Percentiles rank a stretch among this genome's conserved stretches.
phyloP scores from a whole-genome alignment of 2,797 vertebrate species.

The Hippoglossus hippoglossus region DNA sequence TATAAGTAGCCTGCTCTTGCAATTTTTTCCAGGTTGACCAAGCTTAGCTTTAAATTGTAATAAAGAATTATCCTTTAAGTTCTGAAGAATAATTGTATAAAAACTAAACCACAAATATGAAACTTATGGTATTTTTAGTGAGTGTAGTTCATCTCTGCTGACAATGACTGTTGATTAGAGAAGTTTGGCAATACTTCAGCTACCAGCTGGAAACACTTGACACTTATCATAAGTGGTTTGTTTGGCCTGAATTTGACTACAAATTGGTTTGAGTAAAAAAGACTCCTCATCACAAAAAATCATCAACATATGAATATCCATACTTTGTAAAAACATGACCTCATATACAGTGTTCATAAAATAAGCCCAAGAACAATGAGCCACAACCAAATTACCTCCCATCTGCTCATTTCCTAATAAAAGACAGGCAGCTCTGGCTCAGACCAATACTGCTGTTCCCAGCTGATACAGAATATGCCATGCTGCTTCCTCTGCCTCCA shows the following conservation, averaged over 20 bases:
- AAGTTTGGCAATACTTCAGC: too few species aligned
- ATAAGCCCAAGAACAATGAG: background rate
- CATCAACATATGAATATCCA: slow-evolving; percentile 1
- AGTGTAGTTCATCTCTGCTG: too few species aligned
- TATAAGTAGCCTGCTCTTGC: too few species aligned
- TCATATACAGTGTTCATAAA: background rate
- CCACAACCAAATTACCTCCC: background rate
- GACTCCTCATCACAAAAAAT: too few species aligned
- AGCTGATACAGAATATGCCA: slow-evolving; percentile 40
- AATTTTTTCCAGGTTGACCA: too few species aligned
- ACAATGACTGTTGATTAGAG: too few species aligned
- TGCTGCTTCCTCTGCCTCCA: slow-evolving; percentile 26
- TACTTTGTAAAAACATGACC: slow-evolving; percentile 9
- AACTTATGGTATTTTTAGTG: too few species aligned
- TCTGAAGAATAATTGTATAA: too few species aligned
- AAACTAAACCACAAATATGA: too few species aligned
- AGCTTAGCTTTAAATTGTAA: too few species aligned
- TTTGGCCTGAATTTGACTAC: background rate
- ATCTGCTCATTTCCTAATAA: background rate
- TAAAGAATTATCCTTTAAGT: too few species aligned
- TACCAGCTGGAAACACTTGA: background rate
- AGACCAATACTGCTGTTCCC: slow-evolving; percentile 10
- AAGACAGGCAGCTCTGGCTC: slow-evolving; percentile 11
- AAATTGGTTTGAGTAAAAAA: background rate
- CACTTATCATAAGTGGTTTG: background rate